Base-by-base conservation (phyloP, 2,797 vertebrate genomes). In the Pseudomugil tenellus region DNA sequence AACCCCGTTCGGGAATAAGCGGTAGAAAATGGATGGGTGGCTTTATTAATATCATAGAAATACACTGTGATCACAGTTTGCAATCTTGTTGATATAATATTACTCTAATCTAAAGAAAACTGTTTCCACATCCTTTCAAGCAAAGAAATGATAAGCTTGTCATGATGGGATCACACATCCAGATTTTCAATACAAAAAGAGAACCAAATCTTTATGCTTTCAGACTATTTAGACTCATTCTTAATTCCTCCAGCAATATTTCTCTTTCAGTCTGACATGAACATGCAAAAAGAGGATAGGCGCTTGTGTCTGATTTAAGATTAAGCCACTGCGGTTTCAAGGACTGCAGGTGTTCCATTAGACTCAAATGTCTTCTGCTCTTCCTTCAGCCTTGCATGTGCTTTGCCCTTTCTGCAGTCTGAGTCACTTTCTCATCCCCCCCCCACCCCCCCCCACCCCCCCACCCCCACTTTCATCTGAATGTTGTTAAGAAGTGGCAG, bases 251-350 rank as follows among this genome's bases (percentile, higher is more conserved):
- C 52, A 63, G 55, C 70, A 37, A 32, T 72, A 6, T 63, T 52
- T 54, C 43, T 34, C 39, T 64, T 65, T 73, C 60, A 48, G 72
- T 62, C 51, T 29, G 6, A 62, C 74, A 65, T 78, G 52, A 75
- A 72, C 2, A 10, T 70, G 69, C 64, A 35, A 65, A 77, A 85
- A 59, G 61, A 86, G 74, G 76, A 77, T 83, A 78, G 34, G 64
- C 70, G 41, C 16, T 65, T 80, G 63, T 54, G 67, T 85, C 81
- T 49, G 71, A n/a, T n/a, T n/a, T n/a, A n/a, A 85, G 73, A 77
- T 77, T 69, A 63, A 84, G 67, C 76, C 87, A 72, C 66, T 55
- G 74, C 84, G 74, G 86, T 80, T 76, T 74, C 60, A 71, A 76
- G 77, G 82, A 72, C 56, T 61, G 67, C 61, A 53, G 69, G 70